These are phyloP conservation scores for Otocyon megalotis DNA, from an alignment of 2,113 vertebrate species.

Conservation along the genomic window DNA sequence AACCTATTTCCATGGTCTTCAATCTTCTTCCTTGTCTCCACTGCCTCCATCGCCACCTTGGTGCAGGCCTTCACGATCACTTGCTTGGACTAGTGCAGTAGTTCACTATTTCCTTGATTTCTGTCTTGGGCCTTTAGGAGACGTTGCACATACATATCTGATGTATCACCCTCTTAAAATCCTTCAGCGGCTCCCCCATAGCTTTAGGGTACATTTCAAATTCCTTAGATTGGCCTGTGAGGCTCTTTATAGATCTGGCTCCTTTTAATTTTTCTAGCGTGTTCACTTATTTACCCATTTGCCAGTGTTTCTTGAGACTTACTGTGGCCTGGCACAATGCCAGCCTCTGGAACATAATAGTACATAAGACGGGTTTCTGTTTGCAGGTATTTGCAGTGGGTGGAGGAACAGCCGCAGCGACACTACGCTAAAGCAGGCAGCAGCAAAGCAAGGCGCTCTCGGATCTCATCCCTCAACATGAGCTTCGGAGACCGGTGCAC, in stretches of 20 bases:
- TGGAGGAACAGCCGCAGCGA: neutral
- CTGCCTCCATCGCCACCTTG: neutral
- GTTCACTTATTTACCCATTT: neutral
- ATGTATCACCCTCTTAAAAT: neutral
- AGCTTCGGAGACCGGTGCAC: neutral
- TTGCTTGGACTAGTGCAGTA: neutral
- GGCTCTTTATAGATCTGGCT: neutral
- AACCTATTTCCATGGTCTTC: neutral
- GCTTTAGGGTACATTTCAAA: neutral
- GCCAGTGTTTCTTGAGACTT: neutral
- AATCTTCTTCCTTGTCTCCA: neutral
- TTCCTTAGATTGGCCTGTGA: neutral
- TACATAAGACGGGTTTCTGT: neutral
- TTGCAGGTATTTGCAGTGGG: neutral
- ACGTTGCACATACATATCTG: neutral
- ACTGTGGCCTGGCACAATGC: neutral
- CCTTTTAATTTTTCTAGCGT: neutral
- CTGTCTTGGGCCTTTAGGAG: neutral
- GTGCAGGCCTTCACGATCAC: neutral
- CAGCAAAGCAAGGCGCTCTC: neutral
- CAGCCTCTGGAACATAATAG: neutral
- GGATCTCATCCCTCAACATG: neutral
- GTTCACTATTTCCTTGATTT: neutral
- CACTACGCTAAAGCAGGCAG: neutral
- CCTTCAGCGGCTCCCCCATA: neutral